phyloP scores from a whole-genome alignment of 1,140 invertebrate species.

The Lepidurus arcticus region DNA sequence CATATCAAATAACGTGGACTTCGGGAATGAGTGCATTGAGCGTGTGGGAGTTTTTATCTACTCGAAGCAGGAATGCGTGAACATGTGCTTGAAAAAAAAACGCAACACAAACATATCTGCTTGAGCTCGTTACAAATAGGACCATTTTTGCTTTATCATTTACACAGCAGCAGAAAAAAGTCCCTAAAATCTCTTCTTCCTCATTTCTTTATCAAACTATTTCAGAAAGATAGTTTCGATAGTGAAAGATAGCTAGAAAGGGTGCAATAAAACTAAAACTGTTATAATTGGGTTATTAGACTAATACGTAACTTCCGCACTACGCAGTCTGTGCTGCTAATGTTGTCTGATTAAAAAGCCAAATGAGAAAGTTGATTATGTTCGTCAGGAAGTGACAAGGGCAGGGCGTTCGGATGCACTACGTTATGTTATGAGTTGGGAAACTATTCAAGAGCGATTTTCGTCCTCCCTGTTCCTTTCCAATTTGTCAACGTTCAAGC shows the following conservation, averaged over 20 bases:
- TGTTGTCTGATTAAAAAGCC: neutral
- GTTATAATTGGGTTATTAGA: neutral
- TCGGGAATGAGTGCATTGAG: neutral
- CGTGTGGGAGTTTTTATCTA: conserved; percentile 7
- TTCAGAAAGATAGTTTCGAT: no score
- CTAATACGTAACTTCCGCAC: neutral
- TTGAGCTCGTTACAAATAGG: neutral
- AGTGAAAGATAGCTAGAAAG: no score
- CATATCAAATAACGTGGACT: neutral
- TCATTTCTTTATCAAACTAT: no score
- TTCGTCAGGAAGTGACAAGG: neutral
- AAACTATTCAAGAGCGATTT: neutral
- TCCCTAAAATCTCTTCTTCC: no score
- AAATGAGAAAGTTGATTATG: conserved; percentile 1
- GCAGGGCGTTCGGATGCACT: neutral
- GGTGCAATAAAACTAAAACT: neutral
- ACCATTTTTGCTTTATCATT: neutral
- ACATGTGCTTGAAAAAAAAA: neutral
- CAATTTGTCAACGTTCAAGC: neutral
- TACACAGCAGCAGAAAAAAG: no score
- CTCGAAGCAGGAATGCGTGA: conserved; percentile 7
- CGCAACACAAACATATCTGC: neutral
- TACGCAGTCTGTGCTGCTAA: neutral
- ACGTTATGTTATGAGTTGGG: neutral
- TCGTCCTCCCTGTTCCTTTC: neutral